Evolutionary conservation across 2,797 vertebrate species (phyloP).

Genomic region (Pelochelys cantorii): DNA sequence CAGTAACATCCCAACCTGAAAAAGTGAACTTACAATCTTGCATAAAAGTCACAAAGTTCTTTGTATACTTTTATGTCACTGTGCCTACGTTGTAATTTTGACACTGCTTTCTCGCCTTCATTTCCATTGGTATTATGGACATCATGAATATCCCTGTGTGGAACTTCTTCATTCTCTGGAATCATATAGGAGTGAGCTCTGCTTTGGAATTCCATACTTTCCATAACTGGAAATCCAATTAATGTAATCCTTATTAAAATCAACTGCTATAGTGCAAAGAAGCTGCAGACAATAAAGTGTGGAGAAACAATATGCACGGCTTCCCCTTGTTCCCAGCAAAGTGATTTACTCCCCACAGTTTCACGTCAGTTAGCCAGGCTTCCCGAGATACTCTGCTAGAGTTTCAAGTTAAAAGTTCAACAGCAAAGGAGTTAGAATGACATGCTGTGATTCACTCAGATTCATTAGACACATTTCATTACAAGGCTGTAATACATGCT

Average conservation of each 20-base stretch:
- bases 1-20: background rate
- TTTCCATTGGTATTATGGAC: constrained; percentile 72
- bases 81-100: constrained; percentile 91
- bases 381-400: constrained; percentile 76
- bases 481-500: constrained; percentile 42
- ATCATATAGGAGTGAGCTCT: constrained; percentile 79
- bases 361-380: constrained; percentile 73
- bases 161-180: constrained; percentile 87
- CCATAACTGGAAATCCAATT: too few species aligned
- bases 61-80: constrained; percentile 97
- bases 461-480: constrained; percentile 68
- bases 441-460: constrained; percentile 49
- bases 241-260: background rate
- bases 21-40: constrained; percentile 91
- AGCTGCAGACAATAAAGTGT: constrained; percentile 26
- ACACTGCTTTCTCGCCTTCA: constrained; percentile 88
- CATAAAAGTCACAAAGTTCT: constrained; percentile 99
- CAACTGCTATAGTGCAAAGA: background rate
- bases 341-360: constrained; percentile 71
- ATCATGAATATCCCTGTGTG: constrained; percentile 66
- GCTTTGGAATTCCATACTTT: constrained; percentile 81
- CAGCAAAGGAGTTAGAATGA: constrained; percentile 48
- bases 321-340: constrained; percentile 71
- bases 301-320: constrained; percentile 69
- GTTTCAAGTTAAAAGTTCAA: constrained; percentile 85